These are phyloP conservation scores for Cyprinus carpio DNA, from an alignment of 2,113 vertebrate genomes.

Conservation along the genomic window DNA sequence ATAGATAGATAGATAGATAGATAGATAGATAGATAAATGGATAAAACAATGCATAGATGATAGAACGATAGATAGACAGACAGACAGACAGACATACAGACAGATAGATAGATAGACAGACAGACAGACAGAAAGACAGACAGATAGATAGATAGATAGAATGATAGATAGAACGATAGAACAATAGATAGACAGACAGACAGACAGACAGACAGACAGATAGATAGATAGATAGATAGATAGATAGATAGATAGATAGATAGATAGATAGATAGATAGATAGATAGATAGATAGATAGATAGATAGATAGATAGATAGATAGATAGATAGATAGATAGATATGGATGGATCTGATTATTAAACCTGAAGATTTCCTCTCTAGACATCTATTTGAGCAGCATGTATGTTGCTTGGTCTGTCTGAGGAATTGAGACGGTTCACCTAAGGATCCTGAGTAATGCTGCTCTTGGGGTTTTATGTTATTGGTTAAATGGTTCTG, in stretches of 20 bases:
- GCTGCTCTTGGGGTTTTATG: conserved; percentile 13
- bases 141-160: background rate
- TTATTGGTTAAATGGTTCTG: background rate
- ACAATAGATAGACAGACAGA: no score
- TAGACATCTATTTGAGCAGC: background rate
- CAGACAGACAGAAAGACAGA: background rate
- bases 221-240: background rate
- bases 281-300: no score
- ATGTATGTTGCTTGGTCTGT: background rate
- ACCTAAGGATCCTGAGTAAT: conserved; percentile 35
- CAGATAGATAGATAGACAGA: background rate
- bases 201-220: no score
- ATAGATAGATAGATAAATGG: no score
- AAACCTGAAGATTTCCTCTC: background rate
- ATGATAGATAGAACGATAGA: no score
- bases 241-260: background rate
- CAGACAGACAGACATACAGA: background rate
- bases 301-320: no score
- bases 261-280: background rate
- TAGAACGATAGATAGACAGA: no score
- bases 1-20: no score
- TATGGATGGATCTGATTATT: background rate
- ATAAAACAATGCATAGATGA: no score
- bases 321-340: no score
- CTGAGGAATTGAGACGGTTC: background rate